Evolutionary conservation across 92 coral and sea anemone species (phyloP), one percentile per base, ranked within the genome.

Genomic region (Epizoanthus scotinus): DNA sequence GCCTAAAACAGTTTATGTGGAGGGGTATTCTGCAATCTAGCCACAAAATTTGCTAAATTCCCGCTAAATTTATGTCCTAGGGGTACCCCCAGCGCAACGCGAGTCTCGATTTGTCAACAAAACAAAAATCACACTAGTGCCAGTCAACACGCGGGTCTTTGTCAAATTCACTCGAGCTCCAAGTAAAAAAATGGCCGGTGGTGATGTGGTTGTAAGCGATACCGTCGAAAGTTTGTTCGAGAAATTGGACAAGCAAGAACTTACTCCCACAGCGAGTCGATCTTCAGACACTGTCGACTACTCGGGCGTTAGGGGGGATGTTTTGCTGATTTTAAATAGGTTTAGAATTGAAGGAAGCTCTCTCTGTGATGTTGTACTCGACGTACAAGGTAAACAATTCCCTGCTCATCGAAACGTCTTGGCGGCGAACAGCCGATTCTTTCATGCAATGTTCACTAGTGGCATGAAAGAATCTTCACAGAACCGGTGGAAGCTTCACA

Each of bases 321-420:
- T 75, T 60, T 60, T 75, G 58, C 42, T 75, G 58, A 75, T 75
- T 75, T 14, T 75, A 36, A 75, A 75, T 24, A 75, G 81, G 42
- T 75, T 75, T n/a, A 75, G 81, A 75, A 75, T 75, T 21, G 81
- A 75, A 40, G 81, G 81, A 38, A 75, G 59, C 25, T 75, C 67
- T 29, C 81, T 75, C 59, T 75, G 81, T 60, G 81, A 75, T 75
- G 66, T 75, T 8, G 81, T 75, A 1, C 81, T 75, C 17, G 81
- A 75, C 36, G 81, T 75, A 3, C 81, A 75, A 75, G 81, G 81
- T 18, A 75, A 60, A 26, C 21, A 58, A 2, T 75, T 75, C 67
- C 81, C 81, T 26, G 81, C 81, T 75, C 81, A 75, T 24, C 67
- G 81, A 75, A 75, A 75, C 40, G 81, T 75, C 56, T 67, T 75